Conservation (phyloP, 2,113 vertebrate genomes). For the Psephotus haematonotus region DNA sequence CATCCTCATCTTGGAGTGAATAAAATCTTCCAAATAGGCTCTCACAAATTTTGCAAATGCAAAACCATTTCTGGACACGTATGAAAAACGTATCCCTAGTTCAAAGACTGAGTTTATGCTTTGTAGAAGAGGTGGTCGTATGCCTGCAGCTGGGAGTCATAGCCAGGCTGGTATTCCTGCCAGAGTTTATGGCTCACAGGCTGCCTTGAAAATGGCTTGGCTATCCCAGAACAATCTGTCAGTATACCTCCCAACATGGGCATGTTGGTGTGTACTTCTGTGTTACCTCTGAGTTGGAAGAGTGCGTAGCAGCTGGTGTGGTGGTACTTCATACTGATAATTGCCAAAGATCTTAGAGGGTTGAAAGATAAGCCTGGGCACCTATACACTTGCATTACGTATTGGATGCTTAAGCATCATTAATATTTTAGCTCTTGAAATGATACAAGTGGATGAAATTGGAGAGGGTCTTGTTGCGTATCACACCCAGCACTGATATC, state of each 20-base stretch:
- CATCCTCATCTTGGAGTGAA: background rate
- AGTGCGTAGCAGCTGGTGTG: background rate
- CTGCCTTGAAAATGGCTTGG: background rate
- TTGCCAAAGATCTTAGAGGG: background rate
- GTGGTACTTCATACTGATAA: background rate
- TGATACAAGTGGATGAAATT: background rate
- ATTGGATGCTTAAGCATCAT: background rate
- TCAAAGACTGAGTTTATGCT: background rate
- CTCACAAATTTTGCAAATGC: background rate
- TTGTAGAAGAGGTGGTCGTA: background rate
- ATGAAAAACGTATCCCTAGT: background rate
- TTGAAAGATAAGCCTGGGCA: conserved; percentile 11
- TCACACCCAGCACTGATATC: background rate
- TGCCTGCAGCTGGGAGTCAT: background rate
- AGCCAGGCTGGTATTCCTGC: background rate
- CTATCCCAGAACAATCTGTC: background rate
- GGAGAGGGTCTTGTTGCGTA: background rate
- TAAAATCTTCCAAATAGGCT: background rate
- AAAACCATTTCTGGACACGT: background rate
- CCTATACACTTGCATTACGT: background rate
- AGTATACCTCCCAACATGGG: background rate
- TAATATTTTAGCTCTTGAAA: conserved; percentile 43
- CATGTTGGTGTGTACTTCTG: rapidly evolving
- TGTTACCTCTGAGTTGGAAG: background rate
- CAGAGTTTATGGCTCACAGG: background rate